Percentiles rank a stretch among this genome's conserved stretches.
Conservation (phyloP, 2,113 vertebrate species). For the Trichechus manatus region DNA sequence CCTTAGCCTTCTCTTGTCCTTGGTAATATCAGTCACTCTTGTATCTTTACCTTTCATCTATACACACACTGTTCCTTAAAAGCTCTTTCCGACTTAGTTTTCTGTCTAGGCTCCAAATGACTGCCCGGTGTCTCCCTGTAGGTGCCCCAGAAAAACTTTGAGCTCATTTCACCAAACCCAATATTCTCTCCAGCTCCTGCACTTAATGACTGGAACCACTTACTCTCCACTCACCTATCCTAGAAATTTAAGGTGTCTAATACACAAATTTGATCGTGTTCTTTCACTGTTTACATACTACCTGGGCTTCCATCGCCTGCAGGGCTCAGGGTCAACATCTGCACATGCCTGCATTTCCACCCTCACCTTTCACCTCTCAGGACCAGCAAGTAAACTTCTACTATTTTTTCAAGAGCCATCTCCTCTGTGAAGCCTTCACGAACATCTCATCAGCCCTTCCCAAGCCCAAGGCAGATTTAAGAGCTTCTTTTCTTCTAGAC, state of each 20-base stretch:
- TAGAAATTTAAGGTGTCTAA: not conserved
- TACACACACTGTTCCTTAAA: not conserved
- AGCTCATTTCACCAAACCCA: not conserved
- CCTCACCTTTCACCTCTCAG: not conserved
- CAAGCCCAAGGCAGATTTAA: conserved; percentile 30
- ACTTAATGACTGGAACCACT: not conserved
- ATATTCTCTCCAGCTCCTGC: not conserved
- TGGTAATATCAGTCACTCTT: not conserved
- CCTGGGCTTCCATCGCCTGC: not conserved
- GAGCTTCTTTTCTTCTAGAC: not conserved
- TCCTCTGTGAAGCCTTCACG: not conserved
- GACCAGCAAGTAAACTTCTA: not conserved
- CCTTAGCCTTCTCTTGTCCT: not conserved
- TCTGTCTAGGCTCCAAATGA: not conserved
- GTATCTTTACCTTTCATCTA: not conserved
- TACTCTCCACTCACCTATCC: not conserved
- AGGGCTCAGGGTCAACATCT: not conserved
- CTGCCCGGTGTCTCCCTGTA: not conserved
- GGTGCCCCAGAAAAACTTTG: not conserved
- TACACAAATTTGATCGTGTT: not conserved
- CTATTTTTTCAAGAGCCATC: not conserved
- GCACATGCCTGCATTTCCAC: not conserved
- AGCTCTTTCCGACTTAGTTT: not conserved
- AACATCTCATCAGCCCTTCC: not conserved
- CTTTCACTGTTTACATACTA: not conserved